phyloP scores from a whole-genome alignment of 2,113 vertebrate species.

The Equus przewalskii region DNA sequence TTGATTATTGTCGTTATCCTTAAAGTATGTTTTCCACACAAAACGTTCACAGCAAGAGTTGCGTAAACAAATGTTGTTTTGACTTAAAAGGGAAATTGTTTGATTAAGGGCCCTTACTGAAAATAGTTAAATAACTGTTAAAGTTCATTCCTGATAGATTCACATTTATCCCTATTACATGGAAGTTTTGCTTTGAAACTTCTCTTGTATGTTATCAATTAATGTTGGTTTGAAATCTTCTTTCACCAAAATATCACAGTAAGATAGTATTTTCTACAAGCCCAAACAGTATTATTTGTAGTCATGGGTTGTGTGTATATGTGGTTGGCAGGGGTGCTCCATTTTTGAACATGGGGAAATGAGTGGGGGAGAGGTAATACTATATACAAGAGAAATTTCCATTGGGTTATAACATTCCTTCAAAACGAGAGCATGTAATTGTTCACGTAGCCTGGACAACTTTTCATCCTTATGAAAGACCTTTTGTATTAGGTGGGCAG shows the following conservation, averaged over 20 bases:
- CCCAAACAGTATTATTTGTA: not conserved
- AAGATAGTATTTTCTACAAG: slow-evolving; percentile 15
- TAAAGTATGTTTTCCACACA: slow-evolving; percentile 26
- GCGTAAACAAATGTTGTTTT: not conserved
- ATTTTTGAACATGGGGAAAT: slow-evolving; percentile 21
- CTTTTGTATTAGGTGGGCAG: not conserved
- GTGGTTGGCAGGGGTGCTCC: not conserved
- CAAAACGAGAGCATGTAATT: not conserved
- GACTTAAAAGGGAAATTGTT: not conserved
- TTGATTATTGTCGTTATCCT: not conserved
- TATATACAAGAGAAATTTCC: slow-evolving; percentile 30
- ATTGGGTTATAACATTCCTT: not conserved
- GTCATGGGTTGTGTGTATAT: not conserved
- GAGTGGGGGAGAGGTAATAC: not conserved
- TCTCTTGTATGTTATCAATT: slow-evolving; percentile 1
- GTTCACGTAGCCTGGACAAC: not conserved
- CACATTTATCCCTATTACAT: not conserved
- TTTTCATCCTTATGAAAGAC: slow-evolving; percentile 30
- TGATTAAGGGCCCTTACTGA: not conserved
- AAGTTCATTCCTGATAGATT: not conserved
- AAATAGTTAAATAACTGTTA: slow-evolving; percentile 27
- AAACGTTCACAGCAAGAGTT: not conserved
- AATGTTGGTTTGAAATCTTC: slow-evolving; percentile 9
- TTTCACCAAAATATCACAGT: not conserved
- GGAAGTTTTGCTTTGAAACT: not conserved